Conservation (phyloP, 2,113 vertebrate genomes). For the Lynx canadensis region DNA sequence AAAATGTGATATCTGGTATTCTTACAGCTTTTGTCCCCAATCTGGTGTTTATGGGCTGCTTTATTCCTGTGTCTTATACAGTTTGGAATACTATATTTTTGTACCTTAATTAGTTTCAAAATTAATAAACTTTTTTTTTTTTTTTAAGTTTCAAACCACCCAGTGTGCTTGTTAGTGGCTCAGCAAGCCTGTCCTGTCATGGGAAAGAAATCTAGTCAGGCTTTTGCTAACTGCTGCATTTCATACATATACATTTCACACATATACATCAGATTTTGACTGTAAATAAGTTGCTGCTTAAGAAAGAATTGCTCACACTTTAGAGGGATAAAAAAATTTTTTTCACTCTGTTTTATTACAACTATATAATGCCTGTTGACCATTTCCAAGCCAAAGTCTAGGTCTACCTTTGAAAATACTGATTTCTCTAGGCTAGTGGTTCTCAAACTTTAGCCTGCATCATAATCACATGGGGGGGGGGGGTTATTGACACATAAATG, state of each 20-base stretch:
- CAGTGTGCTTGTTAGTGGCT: conserved; percentile 33
- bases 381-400: neutral
- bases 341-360: neutral
- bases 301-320: neutral
- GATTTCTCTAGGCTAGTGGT: neutral
- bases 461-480: fast-evolving
- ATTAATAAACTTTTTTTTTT: conserved; percentile 61
- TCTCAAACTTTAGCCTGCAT: neutral
- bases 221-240: conserved; percentile 36
- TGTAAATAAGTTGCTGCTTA: neutral
- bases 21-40: conserved; percentile 63
- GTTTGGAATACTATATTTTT: conserved; percentile 61
- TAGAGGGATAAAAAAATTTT: neutral
- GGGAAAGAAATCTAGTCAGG: conserved; percentile 16
- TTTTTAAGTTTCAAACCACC: conserved; percentile 37
- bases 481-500: neutral
- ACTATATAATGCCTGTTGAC: neutral
- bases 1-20: conserved; percentile 65
- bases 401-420: neutral
- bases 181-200: neutral
- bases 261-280: neutral
- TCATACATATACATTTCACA: conserved; percentile 10
- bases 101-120: conserved; percentile 66
- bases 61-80: conserved; percentile 37
- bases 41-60: conserved; percentile 68